Percentiles rank a stretch among this genome's conserved stretches.
Conservation (phyloP, 2,113 vertebrate species). For the Dicerorhinus sumatrensis region DNA sequence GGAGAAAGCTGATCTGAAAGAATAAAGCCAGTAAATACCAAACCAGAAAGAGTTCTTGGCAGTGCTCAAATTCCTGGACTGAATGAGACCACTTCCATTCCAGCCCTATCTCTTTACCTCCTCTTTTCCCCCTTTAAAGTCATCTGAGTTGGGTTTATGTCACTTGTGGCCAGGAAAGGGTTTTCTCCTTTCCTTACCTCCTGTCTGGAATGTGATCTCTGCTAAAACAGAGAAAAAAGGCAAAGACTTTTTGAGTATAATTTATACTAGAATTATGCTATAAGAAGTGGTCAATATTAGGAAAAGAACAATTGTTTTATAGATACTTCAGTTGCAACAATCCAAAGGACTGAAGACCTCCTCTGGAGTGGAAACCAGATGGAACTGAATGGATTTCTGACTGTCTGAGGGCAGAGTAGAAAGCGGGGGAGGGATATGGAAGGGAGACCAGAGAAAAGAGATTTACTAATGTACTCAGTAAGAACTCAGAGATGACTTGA, state of each 20-base stretch:
- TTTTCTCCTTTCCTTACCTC: background rate
- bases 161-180: background rate
- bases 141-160: background rate
- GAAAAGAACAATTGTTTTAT: background rate
- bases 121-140: background rate
- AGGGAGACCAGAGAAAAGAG: background rate
- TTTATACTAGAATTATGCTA: background rate
- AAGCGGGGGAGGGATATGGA: background rate
- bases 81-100: background rate
- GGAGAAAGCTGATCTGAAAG: background rate
- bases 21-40: background rate
- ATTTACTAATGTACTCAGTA: background rate
- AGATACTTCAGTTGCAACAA: background rate
- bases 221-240: background rate
- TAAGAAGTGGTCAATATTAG: background rate
- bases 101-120: background rate
- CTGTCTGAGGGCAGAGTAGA: background rate
- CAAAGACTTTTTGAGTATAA: background rate
- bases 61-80: background rate
- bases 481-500: background rate
- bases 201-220: background rate
- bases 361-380: background rate
- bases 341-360: background rate
- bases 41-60: background rate
- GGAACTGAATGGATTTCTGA: background rate